Conservation (phyloP, 2,797 vertebrate species). For the Mormyrus proboscirostris region DNA sequence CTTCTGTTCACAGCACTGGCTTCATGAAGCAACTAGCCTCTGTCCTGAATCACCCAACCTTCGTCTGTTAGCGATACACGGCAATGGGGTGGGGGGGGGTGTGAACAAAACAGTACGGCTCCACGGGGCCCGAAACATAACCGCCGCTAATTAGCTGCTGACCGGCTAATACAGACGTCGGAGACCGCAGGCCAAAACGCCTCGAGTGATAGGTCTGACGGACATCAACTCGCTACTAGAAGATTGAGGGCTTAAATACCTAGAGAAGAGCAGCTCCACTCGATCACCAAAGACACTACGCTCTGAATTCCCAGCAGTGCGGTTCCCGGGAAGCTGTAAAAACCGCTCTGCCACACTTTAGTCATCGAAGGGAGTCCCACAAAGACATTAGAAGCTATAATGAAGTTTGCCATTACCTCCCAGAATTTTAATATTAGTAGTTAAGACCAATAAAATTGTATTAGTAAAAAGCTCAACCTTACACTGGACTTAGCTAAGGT, state of each 20-base stretch:
- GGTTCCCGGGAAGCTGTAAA: background rate
- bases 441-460: background rate
- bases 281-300: background rate
- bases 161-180: background rate
- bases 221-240: background rate
- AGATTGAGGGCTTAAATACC: background rate
- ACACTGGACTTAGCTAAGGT: background rate
- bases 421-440: background rate
- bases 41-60: background rate
- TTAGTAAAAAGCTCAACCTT: background rate
- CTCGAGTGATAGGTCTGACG: background rate
- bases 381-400: background rate
- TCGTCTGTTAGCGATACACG: background rate
- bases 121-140: background rate
- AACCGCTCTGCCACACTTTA: background rate
- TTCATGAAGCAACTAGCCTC: background rate
- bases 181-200: background rate
- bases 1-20: conserved; percentile 4
- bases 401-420: background rate
- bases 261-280: background rate
- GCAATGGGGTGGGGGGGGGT: too few species aligned
- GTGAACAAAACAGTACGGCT: background rate
- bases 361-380: background rate
- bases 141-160: background rate
- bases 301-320: background rate